Conservation (phyloP, 2,888 invertebrate species). For the Synanthedon vespiformis region DNA sequence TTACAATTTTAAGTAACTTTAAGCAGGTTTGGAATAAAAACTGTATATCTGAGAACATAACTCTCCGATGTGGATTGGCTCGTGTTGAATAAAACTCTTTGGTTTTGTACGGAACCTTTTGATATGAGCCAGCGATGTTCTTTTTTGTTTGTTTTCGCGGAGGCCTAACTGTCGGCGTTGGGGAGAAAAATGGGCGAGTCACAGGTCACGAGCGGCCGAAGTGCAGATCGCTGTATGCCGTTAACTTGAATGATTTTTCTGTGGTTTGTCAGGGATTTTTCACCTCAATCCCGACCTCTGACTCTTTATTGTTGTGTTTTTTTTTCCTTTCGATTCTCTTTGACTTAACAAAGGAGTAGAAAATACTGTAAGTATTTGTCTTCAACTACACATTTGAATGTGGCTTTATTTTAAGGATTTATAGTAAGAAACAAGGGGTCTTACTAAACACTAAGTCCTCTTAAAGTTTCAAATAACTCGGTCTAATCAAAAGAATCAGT, state of each 20-base stretch:
- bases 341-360: too few species aligned
- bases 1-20: too few species aligned
- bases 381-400: too few species aligned
- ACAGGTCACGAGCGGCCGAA: conserved; percentile 39
- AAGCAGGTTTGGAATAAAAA: too few species aligned
- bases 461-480: too few species aligned
- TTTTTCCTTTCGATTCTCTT: conserved; percentile 3
- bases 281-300: conserved; percentile 26
- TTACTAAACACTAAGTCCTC: too few species aligned
- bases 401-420: too few species aligned
- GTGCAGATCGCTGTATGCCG: conserved; percentile 51
- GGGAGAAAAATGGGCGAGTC: conserved; percentile 37
- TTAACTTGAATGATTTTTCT: conserved; percentile 52
- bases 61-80: too few species aligned
- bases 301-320: conserved; percentile 21
- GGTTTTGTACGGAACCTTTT: background rate
- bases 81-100: background rate
- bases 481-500: too few species aligned
- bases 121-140: background rate
- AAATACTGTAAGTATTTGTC: too few species aligned
- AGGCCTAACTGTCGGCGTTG: conserved; percentile 25
- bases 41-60: too few species aligned
- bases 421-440: too few species aligned
- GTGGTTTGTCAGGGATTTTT: conserved; percentile 46
- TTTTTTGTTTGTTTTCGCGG: conserved; percentile 23